Conservation (phyloP, 30 jellyfish, hydroid and myxozoan genomes). For the Clytia hemisphaerica region DNA sequence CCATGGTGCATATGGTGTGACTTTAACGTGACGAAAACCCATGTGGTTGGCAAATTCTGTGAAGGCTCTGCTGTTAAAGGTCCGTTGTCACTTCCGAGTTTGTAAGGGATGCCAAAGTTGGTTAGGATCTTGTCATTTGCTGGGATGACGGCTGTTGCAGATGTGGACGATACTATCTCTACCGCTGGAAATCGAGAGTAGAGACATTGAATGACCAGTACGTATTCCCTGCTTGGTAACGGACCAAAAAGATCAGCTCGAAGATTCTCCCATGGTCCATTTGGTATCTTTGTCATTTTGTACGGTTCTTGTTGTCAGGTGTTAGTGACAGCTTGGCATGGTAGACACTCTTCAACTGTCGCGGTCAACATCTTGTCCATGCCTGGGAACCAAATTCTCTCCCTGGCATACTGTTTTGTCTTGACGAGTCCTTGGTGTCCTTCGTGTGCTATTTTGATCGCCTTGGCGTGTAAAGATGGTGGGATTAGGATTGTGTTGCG, state of each 20-base stretch:
- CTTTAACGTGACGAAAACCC: neutral
- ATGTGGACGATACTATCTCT: too few relatives aligned
- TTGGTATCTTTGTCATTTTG: neutral
- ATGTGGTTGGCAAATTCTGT: slow-evolving; percentile 18
- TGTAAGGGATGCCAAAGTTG: too few relatives aligned
- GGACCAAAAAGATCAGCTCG: slow-evolving; percentile 4
- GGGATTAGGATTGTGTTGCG: neutral
- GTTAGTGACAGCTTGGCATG: neutral
- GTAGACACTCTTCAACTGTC: neutral
- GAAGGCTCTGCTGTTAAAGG: too few relatives aligned
- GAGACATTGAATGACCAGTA: neutral
- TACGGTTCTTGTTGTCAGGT: neutral
- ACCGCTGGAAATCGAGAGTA: neutral
- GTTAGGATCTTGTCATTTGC: too few relatives aligned
- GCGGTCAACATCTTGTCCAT: neutral
- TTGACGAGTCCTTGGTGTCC: slow-evolving; percentile 8
- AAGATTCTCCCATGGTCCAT: slow-evolving; percentile 1
- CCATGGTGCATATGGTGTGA: slow-evolving; percentile 20
- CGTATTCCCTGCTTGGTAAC: neutral
- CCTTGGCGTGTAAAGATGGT: neutral
- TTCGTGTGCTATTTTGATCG: neutral
- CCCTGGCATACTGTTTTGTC: neutral
- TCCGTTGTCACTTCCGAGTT: too few relatives aligned
- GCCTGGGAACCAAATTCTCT: slow-evolving; percentile 5
- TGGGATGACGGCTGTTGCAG: too few relatives aligned